phyloP scores from a whole-genome alignment of 1,140 invertebrate genomes.

The Drosophila biarmipes region DNA sequence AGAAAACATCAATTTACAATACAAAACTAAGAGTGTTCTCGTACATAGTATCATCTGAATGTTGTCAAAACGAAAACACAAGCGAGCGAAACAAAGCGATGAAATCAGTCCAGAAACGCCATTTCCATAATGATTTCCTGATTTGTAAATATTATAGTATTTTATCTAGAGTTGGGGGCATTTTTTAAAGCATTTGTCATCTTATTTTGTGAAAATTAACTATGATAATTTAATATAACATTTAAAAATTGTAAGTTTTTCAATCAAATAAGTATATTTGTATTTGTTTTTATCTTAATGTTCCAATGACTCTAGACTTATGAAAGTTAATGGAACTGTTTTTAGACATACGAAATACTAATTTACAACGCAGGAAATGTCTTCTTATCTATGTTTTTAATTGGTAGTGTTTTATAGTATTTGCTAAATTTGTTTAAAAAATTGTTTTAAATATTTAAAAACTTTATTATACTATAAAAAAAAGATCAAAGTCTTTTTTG shows the following conservation, averaged over 20 bases:
- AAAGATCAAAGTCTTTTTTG: too few relatives aligned
- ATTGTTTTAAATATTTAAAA: too few relatives aligned
- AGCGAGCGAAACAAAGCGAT: neutral
- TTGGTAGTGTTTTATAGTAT: too few relatives aligned
- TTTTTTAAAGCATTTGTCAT: too few relatives aligned
- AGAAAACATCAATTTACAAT: neutral
- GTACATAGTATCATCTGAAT: neutral
- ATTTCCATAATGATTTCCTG: neutral
- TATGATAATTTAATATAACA: too few relatives aligned
- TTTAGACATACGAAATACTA: neutral
- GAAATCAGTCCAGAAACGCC: neutral
- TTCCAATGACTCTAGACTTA: neutral
- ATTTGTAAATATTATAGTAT: neutral
- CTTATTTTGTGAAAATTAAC: too few relatives aligned
- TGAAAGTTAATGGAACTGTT: neutral
- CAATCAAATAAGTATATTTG: neutral
- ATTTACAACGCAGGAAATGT: too few relatives aligned
- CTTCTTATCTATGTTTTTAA: too few relatives aligned
- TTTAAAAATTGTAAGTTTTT: neutral
- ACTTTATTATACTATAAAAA: too few relatives aligned
- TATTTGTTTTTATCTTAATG: too few relatives aligned
- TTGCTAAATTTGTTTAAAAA: too few relatives aligned
- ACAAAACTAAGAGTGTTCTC: neutral
- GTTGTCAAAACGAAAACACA: neutral
- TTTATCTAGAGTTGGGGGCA: neutral